Evolutionary conservation across 1,140 invertebrate species (phyloP), one percentile per base, ranked within the genome.

Genomic region (Lasioglossum baleicum): DNA sequence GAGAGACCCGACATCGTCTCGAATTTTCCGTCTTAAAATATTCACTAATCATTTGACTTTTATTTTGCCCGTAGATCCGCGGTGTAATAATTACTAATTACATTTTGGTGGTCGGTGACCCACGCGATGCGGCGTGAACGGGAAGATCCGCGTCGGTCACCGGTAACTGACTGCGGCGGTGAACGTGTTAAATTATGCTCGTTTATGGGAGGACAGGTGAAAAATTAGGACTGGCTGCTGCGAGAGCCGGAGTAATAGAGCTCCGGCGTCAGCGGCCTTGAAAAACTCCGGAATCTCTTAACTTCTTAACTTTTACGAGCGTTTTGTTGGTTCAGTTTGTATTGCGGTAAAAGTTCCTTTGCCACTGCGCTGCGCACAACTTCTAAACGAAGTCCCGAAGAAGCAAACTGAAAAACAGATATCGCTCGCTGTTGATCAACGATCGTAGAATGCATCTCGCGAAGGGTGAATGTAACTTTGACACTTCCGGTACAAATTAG

Each of bases 201-300:
- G 48, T 44, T 72, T 72, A 64, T 64, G n/a, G 40, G 44, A n/a
- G 10, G 10, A 40, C 20, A 22, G 60, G 22, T 44, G 76, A 73
- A 70, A 77, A 77, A 77, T 71, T 67, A 51, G 75, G 58, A 48
- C 40, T 8, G 22, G 40, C 65, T 11, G 48, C 69, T 72, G 5
- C n/a, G n/a, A 1, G 51, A 7, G 11, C 44, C 48, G 7, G 2
- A 61, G 44, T 48, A 60, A 66, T 17, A 51, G 48, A 26, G 15
- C 35, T 35, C 42, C 53, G 53, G 61, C 71, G 53, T 74, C 69
- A 65, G 42, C 79, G 78, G 58, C 83, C 83, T 84, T 85, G 83
- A 84, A 84, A 85, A 85, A 85, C 78, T 85, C 83, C 48, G 70
- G 74, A 77, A 85, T 84, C 73, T 35, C 69, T 84, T 77, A 77